Evolutionary conservation across 2,888 invertebrate genomes (phyloP).

Genomic region (Synanthedon myopaeformis): DNA sequence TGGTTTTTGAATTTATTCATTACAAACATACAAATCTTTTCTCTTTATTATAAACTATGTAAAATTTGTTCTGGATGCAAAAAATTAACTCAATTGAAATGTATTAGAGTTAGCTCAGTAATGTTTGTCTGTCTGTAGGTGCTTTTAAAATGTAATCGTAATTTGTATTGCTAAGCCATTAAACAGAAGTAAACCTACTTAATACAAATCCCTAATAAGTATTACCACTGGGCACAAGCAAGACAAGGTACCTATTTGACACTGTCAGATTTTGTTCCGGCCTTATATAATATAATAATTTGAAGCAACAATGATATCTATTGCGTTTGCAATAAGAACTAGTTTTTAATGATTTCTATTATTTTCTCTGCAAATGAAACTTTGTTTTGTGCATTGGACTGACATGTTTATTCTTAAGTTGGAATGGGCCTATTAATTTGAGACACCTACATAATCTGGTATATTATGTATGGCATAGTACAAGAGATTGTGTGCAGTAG

Average conservation of each 20-base stretch:
- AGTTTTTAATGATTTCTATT: slow-evolving; percentile 7
- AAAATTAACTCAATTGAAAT: too few relatives aligned
- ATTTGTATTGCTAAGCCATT: slow-evolving; percentile 37
- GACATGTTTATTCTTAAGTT: slow-evolving; percentile 65
- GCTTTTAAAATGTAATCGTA: slow-evolving; percentile 16
- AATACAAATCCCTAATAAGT: slow-evolving; percentile 16
- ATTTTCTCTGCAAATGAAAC: slow-evolving; percentile 14
- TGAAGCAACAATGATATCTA: slow-evolving; percentile 12
- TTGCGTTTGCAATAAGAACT: neutral
- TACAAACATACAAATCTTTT: too few relatives aligned
- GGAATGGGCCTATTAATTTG: slow-evolving; percentile 63
- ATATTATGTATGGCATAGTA: neutral
- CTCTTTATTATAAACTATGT: too few relatives aligned
- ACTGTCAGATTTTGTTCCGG: slow-evolving; percentile 59
- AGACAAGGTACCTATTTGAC: slow-evolving; percentile 46
- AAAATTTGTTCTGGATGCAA: too few relatives aligned
- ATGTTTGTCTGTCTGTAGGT: too few relatives aligned
- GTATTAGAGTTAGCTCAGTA: too few relatives aligned
- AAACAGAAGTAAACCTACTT: slow-evolving; percentile 43
- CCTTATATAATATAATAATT: slow-evolving; percentile 38
- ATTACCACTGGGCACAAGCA: slow-evolving; percentile 20
- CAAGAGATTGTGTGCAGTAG: too few relatives aligned
- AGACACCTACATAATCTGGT: slow-evolving; percentile 15
- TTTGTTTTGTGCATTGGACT: slow-evolving; percentile 37
- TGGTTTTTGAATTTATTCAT: too few relatives aligned